Conservation (phyloP, 2,888 invertebrate species). For the Xanthorhoe designata region DNA sequence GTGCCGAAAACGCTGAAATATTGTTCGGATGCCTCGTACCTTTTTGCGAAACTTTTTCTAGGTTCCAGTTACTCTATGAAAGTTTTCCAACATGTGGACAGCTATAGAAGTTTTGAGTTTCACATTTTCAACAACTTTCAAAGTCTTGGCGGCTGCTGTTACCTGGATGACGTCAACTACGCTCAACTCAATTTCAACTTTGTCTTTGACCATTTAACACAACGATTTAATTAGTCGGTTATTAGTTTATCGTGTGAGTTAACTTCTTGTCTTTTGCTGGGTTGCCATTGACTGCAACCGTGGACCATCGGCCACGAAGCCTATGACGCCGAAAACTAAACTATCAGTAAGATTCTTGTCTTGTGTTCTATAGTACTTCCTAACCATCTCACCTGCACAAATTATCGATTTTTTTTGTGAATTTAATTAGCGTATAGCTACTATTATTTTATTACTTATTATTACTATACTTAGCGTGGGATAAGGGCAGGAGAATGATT, state of each 20-base stretch:
- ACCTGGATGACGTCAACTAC: slow-evolving; percentile 14
- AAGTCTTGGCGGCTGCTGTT: slow-evolving; percentile 3
- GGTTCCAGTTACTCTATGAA: not conserved
- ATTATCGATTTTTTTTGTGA: no score
- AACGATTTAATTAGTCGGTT: slow-evolving; percentile 17
- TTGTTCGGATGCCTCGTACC: not conserved
- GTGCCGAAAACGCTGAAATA: slow-evolving; percentile 12
- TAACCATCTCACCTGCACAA: no score
- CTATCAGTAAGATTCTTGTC: no score
- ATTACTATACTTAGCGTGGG: no score
- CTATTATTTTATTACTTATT: no score
- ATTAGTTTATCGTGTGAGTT: not conserved
- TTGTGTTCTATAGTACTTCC: no score
- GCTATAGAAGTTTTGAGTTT: not conserved
- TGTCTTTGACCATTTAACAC: slow-evolving; percentile 33
- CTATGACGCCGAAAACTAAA: no score
- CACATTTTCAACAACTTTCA: slow-evolving; percentile 9
- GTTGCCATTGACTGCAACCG: no score
- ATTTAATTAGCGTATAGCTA: no score
- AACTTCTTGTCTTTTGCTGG: not conserved
- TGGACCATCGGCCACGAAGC: no score
- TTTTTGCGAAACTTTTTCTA: slow-evolving; percentile 1
- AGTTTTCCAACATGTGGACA: not conserved
- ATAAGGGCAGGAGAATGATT: no score
- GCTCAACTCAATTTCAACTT: slow-evolving; percentile 52